Evolutionary conservation across 2,888 invertebrate genomes (phyloP).

Genomic region (Mesochorus sp.): DNA sequence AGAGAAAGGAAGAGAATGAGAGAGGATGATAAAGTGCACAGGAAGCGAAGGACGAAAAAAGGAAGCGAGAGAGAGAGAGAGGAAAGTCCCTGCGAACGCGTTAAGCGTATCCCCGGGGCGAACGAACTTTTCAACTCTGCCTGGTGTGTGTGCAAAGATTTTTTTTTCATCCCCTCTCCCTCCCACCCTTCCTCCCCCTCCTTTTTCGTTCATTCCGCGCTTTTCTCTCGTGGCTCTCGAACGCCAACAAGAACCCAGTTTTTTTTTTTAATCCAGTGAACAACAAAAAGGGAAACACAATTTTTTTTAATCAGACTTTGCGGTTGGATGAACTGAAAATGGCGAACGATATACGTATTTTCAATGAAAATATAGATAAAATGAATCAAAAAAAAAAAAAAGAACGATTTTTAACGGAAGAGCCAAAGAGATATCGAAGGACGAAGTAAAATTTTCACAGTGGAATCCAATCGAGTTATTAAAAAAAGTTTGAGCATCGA

Average conservation of each 20-base stretch:
- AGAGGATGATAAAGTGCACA: constrained; percentile 12
- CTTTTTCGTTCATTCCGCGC: not conserved
- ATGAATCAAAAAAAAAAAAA: too few species aligned
- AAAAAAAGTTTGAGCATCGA: too few species aligned
- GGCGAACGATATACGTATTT: not conserved
- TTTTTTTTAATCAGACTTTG: constrained; percentile 42
- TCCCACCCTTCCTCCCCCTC: not conserved
- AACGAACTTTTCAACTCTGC: constrained; percentile 48
- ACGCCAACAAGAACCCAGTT: not conserved
- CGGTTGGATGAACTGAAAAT: constrained; percentile 16
- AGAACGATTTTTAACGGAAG: too few species aligned
- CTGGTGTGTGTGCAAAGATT: constrained; percentile 13
- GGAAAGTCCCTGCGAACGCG: constrained; percentile 17
- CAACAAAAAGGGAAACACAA: not conserved
- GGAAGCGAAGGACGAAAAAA: not conserved
- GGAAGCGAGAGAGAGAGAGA: not conserved
- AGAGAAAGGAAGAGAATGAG: constrained; percentile 1
- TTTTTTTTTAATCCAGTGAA: constrained; percentile 1
- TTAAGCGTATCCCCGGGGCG: constrained; percentile 46
- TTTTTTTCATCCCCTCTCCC: not conserved
- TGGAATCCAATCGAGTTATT: too few species aligned
- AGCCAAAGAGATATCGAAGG: too few species aligned
- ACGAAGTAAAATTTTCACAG: too few species aligned
- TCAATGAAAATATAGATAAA: not conserved
- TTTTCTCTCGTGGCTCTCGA: not conserved